A percentile compares a stretch with the other conserved stretches of the same genome.
phyloP scores from a whole-genome alignment of 2,888 invertebrate genomes.

The Ormyrus nitidulus region DNA sequence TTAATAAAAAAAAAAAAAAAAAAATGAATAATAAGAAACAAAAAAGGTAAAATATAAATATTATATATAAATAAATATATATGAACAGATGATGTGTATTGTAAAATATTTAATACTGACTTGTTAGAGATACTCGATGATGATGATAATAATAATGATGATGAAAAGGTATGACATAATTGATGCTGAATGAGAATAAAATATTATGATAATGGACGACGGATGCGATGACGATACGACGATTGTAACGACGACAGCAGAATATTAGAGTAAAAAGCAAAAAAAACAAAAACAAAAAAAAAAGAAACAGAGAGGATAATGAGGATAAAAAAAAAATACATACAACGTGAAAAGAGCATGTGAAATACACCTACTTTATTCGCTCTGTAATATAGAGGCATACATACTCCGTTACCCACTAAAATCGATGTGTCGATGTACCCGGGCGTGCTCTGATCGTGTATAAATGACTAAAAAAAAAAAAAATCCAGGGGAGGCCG shows the following conservation, averaged over 20 bases:
- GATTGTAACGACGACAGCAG: slow-evolving; percentile 50
- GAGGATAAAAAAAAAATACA: slow-evolving; percentile 49
- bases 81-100: slow-evolving; percentile 71
- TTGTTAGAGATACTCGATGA: slow-evolving; percentile 69
- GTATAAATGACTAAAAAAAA: slow-evolving; percentile 19
- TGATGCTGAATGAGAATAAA: slow-evolving; percentile 58
- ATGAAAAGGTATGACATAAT: slow-evolving; percentile 50
- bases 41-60: slow-evolving; percentile 65
- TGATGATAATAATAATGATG: slow-evolving; percentile 59
- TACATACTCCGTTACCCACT: slow-evolving; percentile 69
- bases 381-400: slow-evolving; percentile 72
- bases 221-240: slow-evolving; percentile 52
- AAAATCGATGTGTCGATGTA: slow-evolving; percentile 72
- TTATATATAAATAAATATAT: slow-evolving; percentile 66
- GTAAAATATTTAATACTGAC: slow-evolving; percentile 73
- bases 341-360: slow-evolving; percentile 36
- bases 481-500: neutral
- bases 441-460: slow-evolving; percentile 69
- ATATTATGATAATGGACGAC: slow-evolving; percentile 62
- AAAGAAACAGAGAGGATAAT: slow-evolving; percentile 38
- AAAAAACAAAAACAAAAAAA: slow-evolving; percentile 37
- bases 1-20: slow-evolving; percentile 57
- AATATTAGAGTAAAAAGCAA: slow-evolving; percentile 32
- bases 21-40: slow-evolving; percentile 59
- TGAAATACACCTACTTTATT: slow-evolving; percentile 64